Conservation (phyloP, 2,888 invertebrate genomes). For the Cinara cedri region DNA sequence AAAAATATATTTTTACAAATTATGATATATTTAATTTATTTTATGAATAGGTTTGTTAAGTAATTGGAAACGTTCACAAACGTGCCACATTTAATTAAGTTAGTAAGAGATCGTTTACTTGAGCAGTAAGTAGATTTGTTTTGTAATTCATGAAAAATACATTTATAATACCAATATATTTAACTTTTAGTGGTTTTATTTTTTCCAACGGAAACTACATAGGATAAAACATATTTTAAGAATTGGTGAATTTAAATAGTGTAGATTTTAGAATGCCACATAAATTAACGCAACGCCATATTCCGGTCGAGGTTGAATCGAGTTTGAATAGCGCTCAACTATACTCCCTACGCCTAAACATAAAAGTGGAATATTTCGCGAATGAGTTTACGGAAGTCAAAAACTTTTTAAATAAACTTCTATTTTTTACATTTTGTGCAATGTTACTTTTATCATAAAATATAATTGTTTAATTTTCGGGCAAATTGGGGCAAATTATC, state of each 20-base stretch:
- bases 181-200: not conserved
- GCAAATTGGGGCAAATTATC: no score
- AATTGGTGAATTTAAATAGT: conserved; percentile 1
- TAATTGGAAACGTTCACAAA: not conserved
- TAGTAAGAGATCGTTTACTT: not conserved
- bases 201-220: not conserved
- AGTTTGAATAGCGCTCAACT: no score
- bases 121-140: not conserved
- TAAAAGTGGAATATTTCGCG: no score
- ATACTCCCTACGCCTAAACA: no score
- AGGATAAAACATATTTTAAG: not conserved
- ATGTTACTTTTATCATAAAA: no score
- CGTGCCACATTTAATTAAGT: not conserved
- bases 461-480: no score
- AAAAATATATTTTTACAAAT: not conserved
- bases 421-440: no score
- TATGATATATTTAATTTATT: not conserved
- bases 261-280: conserved; percentile 1
- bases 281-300: not conserved
- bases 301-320: not conserved
- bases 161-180: not conserved
- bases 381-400: no score
- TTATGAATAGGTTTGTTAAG: no score
- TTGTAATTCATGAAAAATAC: not conserved
- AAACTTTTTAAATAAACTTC: no score